Evolutionary conservation across 2,888 invertebrate genomes (phyloP), one percentile per base, ranked within the genome.

Genomic region (Drosophila meridiana): DNA sequence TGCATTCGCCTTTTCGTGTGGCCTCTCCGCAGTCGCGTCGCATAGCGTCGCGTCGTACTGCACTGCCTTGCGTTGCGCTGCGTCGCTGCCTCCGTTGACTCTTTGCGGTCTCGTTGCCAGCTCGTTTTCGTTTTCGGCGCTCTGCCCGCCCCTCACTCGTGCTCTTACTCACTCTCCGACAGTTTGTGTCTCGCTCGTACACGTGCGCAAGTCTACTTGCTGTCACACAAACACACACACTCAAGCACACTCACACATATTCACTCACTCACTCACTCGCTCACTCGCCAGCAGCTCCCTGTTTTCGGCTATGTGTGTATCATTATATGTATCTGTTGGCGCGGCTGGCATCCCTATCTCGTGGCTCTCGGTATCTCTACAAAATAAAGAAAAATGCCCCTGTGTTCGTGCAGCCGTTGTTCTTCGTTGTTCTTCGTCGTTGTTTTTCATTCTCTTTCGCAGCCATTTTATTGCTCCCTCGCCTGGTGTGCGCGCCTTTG

Each of bases 391-490:
- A 80, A 80, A 78, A 73, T 76, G 70, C 74, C 77, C 78, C 78
- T 84, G 66, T 47, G 47, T 13, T 26, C 13, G 13, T 28, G n/a
- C 61, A 42, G 14, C 61, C 47, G 61, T 76, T 55, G 56, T 64
- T 56, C 47, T 64, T 76, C 57, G 56, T 64, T 56, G 48, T 69
- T 64, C 60, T 60, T 60, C 56, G 66, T 67, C 68, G 69, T 64
- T 55, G 72, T 66, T 64, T 64, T 73, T 62, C 78, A 83, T 83
- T 85, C 77, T 81, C 73, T 62, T 71, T 86, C 78, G 84, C 58
- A 77, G 87, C 84, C 89, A 88, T 85, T 89, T 89, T 84, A 86
- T 76, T 81, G 75, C 75, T 76, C 65, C 74, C 72, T 78, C 80
- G 65, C 48, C 53, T 76, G 74, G 66, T 60, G 69, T 69, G 55